Evolutionary conservation across 2,797 vertebrate genomes (phyloP).

Genomic region (Sternotherus odoratus): DNA sequence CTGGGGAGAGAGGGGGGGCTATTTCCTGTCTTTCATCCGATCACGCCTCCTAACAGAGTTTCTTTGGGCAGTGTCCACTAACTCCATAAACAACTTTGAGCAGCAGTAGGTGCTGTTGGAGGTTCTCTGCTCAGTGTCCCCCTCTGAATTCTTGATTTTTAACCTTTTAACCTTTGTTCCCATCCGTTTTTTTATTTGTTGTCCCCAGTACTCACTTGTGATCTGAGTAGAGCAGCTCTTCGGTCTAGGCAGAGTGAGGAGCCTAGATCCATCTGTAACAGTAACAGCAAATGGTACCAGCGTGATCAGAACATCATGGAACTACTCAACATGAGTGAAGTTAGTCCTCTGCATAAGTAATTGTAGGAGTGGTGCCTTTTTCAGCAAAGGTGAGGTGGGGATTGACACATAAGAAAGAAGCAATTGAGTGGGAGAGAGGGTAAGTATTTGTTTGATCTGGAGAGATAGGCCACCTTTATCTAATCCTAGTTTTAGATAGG

Average conservation of each 20-base stretch:
- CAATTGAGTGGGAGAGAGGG: background rate
- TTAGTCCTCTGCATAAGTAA: background rate
- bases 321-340: background rate
- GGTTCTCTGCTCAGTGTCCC: background rate
- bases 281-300: background rate
- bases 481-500: background rate
- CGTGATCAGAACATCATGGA: background rate
- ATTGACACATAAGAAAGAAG: no score
- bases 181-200: background rate
- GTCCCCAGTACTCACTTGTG: background rate
- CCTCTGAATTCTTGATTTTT: no score
- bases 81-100: background rate
- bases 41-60: background rate
- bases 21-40: background rate
- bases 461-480: background rate
- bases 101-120: background rate
- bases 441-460: background rate
- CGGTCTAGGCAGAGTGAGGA: background rate
- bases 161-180: no score
- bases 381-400: background rate
- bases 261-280: background rate
- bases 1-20: background rate
- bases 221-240: background rate
- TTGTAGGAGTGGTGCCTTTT: rapidly evolving
- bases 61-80: background rate